These are phyloP conservation scores for Odontocerum albicorne DNA, from an alignment of 2,888 invertebrate species.

Conservation along the genomic window DNA sequence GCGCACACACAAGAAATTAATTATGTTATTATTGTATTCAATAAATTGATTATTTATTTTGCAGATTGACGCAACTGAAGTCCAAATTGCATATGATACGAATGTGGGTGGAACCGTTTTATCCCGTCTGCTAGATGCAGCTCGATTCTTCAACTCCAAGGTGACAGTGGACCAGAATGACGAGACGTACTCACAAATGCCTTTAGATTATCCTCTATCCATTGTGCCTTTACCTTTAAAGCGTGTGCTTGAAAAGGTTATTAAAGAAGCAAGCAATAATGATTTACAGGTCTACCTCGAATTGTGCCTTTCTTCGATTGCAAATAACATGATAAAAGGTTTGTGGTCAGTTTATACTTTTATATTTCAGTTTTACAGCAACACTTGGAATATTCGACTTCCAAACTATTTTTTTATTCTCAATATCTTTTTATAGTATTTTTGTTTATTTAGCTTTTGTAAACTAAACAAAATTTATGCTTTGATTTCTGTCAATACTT, in stretches of 20 bases:
- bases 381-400: background rate
- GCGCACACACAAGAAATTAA: no score
- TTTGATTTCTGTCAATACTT: no score
- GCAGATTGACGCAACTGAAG: conserved; percentile 65
- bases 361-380: background rate
- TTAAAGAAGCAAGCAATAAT: conserved; percentile 63
- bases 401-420: background rate
- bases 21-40: no score
- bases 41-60: no score
- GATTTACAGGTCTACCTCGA: conserved; percentile 72
- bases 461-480: no score
- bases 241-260: conserved; percentile 49
- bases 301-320: conserved; percentile 68
- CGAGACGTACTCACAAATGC: conserved; percentile 59
- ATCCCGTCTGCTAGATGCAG: conserved; percentile 74
- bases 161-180: conserved; percentile 65
- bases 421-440: no score
- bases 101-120: conserved; percentile 69
- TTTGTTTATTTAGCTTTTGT: no score
- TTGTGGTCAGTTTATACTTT: conserved; percentile 27
- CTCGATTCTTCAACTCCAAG: conserved; percentile 64
- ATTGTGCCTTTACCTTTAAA: conserved; percentile 53
- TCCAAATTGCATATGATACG: conserved; percentile 56
- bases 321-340: conserved; percentile 73
- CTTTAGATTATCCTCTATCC: conserved; percentile 59